These are phyloP conservation scores for Xylota segnis DNA, from an alignment of 2,888 invertebrate genomes.

Conservation along the genomic window DNA sequence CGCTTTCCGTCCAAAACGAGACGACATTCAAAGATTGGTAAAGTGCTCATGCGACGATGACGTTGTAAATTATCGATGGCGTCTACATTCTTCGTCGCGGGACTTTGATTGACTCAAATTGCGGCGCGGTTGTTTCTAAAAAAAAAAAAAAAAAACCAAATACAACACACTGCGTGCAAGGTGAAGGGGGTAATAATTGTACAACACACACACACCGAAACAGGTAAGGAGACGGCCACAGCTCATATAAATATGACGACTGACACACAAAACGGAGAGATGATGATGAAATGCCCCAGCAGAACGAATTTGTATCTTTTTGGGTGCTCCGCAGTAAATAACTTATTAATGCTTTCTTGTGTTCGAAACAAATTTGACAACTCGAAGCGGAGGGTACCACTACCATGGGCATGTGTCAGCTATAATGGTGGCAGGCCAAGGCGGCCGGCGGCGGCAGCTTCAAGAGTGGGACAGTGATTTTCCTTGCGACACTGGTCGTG, in stretches of 20 bases:
- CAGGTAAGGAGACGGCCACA: conserved; percentile 39
- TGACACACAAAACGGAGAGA: conserved; percentile 54
- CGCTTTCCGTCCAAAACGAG: conserved; percentile 24
- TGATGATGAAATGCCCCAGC: conserved; percentile 71
- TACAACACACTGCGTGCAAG: conserved; percentile 34
- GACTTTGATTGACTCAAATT: conserved; percentile 77
- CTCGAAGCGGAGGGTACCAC: not conserved
- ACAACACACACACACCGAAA: conserved; percentile 43
- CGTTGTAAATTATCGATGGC: conserved; percentile 78
- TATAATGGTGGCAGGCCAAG: not conserved
- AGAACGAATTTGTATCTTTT: conserved; percentile 67
- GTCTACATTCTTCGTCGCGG: conserved; percentile 77
- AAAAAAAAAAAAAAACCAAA: conserved; percentile 28
- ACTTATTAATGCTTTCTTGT: conserved; percentile 62
- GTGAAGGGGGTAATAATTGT: conserved; percentile 68
- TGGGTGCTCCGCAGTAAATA: conserved; percentile 39
- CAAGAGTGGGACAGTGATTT: conserved; percentile 35
- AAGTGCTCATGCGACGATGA: conserved; percentile 76
- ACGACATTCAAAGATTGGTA: conserved; percentile 68
- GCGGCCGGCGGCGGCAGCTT: not conserved
- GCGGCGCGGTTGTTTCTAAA: conserved; percentile 62
- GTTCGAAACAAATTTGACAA: conserved; percentile 73
- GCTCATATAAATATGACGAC: conserved; percentile 71
- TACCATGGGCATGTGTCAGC: not conserved
- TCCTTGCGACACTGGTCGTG: conserved; percentile 18